Evolutionary conservation across 1,140 invertebrate genomes (phyloP).

Genomic region (Nebria ingens): DNA sequence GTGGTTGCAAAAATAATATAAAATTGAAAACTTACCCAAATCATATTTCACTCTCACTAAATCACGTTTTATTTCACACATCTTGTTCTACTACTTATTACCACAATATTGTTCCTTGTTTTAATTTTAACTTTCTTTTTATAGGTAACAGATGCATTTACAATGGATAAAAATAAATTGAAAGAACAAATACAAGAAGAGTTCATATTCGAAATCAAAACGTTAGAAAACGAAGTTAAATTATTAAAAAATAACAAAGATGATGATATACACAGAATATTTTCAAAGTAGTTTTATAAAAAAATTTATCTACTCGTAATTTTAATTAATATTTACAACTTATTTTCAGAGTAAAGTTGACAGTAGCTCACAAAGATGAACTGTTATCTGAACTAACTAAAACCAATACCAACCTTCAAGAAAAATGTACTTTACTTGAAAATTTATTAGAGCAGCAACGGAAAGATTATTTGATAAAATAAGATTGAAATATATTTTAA

Average conservation of each 20-base stretch:
- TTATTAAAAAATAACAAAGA: constrained; percentile 36
- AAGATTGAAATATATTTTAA: too few relatives aligned
- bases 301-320: neutral
- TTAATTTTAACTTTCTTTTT: constrained; percentile 13
- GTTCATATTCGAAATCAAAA: constrained; percentile 36
- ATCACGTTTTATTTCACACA: too few relatives aligned
- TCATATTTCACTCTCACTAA: too few relatives aligned
- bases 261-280: constrained; percentile 38
- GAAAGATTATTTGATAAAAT: constrained; percentile 51
- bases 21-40: too few relatives aligned
- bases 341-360: constrained; percentile 57
- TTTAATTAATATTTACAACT: constrained; percentile 1
- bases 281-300: constrained; percentile 37
- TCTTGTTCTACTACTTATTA: too few relatives aligned
- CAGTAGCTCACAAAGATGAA: constrained; percentile 65
- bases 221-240: constrained; percentile 35
- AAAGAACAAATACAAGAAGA: constrained; percentile 39
- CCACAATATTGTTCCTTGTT: too few relatives aligned
- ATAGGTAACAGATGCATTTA: constrained; percentile 25
- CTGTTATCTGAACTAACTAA: constrained; percentile 56
- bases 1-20: too few relatives aligned
- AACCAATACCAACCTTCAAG: constrained; percentile 52
- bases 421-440: constrained; percentile 63
- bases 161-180: constrained; percentile 37
- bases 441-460: constrained; percentile 63